Evolutionary conservation across 2,888 invertebrate species (phyloP).

Genomic region (Hydraecia micacea): DNA sequence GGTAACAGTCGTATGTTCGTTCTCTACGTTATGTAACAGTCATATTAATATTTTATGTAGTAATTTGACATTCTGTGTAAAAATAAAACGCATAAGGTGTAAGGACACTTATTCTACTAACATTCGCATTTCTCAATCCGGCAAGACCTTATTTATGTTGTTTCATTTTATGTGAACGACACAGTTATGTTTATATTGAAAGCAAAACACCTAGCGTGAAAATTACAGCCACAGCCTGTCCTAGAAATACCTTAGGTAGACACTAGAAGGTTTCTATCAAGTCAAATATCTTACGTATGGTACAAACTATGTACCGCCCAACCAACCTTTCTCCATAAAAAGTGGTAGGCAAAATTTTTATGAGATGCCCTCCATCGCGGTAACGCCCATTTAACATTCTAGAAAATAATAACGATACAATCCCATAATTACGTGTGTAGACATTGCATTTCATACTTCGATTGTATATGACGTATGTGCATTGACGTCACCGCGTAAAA

Average conservation of each 20-base stretch:
- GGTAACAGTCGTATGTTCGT: conserved; percentile 52
- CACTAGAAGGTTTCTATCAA: conserved; percentile 62
- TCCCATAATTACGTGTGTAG: conserved; percentile 59
- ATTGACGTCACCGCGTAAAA: conserved; percentile 46
- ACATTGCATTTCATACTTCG: conserved; percentile 27
- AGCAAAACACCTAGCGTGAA: conserved; percentile 76
- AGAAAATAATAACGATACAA: conserved; percentile 81
- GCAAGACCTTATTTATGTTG: conserved; percentile 53
- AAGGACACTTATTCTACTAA: conserved; percentile 49
- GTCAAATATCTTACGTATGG: conserved; percentile 60
- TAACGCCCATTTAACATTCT: conserved; percentile 89
- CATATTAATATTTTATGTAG: conserved; percentile 58
- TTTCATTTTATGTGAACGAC: conserved; percentile 41
- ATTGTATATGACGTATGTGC: conserved; percentile 37
- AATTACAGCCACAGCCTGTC: conserved; percentile 75
- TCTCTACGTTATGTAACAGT: conserved; percentile 62
- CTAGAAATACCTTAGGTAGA: conserved; percentile 63
- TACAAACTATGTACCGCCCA: conserved; percentile 69
- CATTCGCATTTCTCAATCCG: conserved; percentile 54
- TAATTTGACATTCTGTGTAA: conserved; percentile 64
- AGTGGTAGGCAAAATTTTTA: conserved; percentile 86
- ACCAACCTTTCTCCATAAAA: conserved; percentile 88
- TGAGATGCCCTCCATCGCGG: conserved; percentile 89
- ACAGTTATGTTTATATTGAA: conserved; percentile 57
- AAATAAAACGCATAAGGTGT: conserved; percentile 54